These are phyloP conservation scores for Myopa testacea DNA, from an alignment of 2,888 invertebrate species.

Conservation along the genomic window DNA sequence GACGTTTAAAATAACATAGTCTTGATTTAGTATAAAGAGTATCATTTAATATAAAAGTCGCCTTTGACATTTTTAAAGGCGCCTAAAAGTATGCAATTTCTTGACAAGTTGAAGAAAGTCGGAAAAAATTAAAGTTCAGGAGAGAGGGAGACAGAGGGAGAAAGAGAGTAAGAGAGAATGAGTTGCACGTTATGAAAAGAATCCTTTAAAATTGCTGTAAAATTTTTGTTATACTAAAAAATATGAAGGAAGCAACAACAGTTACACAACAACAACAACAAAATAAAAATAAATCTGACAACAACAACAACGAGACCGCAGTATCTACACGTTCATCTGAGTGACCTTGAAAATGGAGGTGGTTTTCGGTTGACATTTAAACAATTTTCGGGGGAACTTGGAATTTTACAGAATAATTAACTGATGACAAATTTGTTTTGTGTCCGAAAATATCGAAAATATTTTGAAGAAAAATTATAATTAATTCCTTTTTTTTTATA, in stretches of 20 bases:
- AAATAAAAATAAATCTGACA: neutral
- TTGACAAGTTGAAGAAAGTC: neutral
- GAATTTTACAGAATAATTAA: neutral
- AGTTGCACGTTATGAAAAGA: neutral
- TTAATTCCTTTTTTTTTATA: neutral
- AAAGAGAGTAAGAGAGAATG: too few species aligned
- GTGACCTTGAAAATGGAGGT: conserved; percentile 34
- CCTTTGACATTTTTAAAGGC: too few species aligned
- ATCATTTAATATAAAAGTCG: too few species aligned
- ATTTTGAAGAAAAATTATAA: neutral
- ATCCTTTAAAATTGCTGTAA: neutral
- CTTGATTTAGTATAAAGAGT: too few species aligned
- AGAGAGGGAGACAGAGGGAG: neutral
- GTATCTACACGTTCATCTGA: conserved; percentile 19
- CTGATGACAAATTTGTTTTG: neutral
- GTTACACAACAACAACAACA: conserved; percentile 9
- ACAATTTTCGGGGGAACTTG: neutral
- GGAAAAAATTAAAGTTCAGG: neutral
- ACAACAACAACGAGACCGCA: neutral
- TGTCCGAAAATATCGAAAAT: neutral
- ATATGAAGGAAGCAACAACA: neutral
- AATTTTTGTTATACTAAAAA: conserved; percentile 22
- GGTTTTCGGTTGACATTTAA: conserved; percentile 4
- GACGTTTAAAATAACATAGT: too few species aligned
- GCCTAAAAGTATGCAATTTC: too few species aligned